Conservation (phyloP, 1,140 invertebrate genomes). For the Aphidius ervi region DNA sequence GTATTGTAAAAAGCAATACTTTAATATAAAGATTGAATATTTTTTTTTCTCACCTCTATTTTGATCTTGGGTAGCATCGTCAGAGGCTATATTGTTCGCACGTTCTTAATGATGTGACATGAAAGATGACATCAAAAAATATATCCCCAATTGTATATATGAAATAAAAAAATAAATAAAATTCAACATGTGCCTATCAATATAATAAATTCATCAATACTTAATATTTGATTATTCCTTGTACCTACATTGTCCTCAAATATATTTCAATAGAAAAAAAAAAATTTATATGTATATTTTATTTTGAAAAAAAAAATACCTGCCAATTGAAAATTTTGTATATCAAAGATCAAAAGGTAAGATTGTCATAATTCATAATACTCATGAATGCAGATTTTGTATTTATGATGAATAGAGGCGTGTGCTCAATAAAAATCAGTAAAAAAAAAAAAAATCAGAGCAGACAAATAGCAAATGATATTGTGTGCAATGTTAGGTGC, state of each 20-base stretch:
- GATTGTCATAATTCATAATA: constrained; percentile 9
- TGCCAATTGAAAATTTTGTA: too few species aligned
- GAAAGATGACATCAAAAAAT: constrained; percentile 3
- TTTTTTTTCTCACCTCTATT: constrained; percentile 18
- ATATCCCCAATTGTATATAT: neutral
- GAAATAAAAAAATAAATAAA: neutral
- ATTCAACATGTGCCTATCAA: too few species aligned
- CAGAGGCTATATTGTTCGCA: constrained; percentile 18
- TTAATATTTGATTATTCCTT: too few species aligned
- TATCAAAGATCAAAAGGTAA: neutral
- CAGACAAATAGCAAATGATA: constrained; percentile 2
- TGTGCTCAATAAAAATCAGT: constrained; percentile 1
- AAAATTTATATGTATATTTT: too few species aligned
- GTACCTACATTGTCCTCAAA: too few species aligned
- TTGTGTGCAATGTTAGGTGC: constrained; percentile 18
- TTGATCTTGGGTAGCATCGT: constrained; percentile 8
- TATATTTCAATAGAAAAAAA: too few species aligned
- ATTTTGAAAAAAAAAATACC: too few species aligned
- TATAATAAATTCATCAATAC: too few species aligned
- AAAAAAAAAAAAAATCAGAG: constrained; percentile 8
- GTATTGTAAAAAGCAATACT: too few species aligned
- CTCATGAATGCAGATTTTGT: constrained; percentile 9
- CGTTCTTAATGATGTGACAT: constrained; percentile 15
- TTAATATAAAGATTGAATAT: too few species aligned
- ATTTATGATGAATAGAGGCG: constrained; percentile 1